Evolutionary conservation across 2,113 vertebrate species (phyloP).

Genomic region (Melanerpes formicivorus): DNA sequence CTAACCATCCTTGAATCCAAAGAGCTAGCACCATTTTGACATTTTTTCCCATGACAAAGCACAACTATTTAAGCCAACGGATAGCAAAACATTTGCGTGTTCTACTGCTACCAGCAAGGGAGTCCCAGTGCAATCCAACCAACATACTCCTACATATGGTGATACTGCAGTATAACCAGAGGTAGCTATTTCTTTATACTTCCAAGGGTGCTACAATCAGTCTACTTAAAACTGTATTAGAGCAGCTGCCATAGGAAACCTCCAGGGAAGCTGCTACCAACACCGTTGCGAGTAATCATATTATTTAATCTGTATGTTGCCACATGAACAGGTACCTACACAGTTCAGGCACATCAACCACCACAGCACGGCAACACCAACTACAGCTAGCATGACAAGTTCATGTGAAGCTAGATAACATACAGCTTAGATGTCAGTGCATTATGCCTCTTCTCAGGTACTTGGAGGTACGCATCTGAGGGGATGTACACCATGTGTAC

Average conservation of each 20-base stretch:
- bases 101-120: neutral
- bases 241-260: neutral
- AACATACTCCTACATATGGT: neutral
- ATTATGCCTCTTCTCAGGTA: neutral
- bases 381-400: neutral
- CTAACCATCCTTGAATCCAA: neutral
- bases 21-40: neutral
- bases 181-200: neutral
- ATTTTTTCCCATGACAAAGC: conserved; percentile 30
- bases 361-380: neutral
- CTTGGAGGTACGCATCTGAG: neutral
- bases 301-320: neutral
- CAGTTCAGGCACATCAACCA: neutral
- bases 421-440: neutral
- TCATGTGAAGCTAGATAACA: neutral
- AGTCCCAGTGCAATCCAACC: neutral
- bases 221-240: neutral
- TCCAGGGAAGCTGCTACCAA: neutral
- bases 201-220: neutral
- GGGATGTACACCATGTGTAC: neutral
- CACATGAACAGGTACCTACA: neutral
- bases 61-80: conserved; percentile 34
- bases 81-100: neutral
- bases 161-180: neutral
- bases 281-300: neutral